These are phyloP conservation scores for Hipposideros larvatus DNA, from an alignment of 2,797 vertebrate genomes.

Conservation along the genomic window DNA sequence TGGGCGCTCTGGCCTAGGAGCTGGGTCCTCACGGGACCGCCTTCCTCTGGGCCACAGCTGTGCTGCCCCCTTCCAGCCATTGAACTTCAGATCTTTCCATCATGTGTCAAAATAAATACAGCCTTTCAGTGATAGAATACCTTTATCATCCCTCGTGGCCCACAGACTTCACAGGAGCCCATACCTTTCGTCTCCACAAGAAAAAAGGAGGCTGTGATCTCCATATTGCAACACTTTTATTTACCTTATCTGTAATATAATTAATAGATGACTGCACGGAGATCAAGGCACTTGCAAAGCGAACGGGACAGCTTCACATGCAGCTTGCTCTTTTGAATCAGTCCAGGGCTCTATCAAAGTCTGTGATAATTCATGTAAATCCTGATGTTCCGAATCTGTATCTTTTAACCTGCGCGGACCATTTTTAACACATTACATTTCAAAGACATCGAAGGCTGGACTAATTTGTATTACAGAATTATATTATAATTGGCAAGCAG, in stretches of 20 bases:
- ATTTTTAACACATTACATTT: constrained; percentile 87
- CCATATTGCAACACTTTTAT: constrained; percentile 88
- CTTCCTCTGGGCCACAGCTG: constrained; percentile 48
- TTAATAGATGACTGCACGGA: constrained; percentile 89
- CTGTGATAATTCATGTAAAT: constrained; percentile 91
- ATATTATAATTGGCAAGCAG: constrained; percentile 83
- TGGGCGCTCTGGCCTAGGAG: background rate
- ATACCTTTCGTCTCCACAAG: constrained; percentile 87
- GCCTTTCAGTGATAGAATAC: constrained; percentile 78
- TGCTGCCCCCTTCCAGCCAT: constrained; percentile 73
- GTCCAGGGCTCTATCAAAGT: constrained; percentile 90
- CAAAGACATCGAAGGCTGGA: constrained; percentile 86
- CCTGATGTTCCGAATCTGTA: constrained; percentile 87
- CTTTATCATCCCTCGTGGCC: constrained; percentile 82
- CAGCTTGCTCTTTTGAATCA: constrained; percentile 88
- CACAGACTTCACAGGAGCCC: constrained; percentile 85
- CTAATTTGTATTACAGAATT: constrained; percentile 89
- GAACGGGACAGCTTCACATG: constrained; percentile 86
- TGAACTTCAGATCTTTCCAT: constrained; percentile 84
- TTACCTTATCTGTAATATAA: constrained; percentile 91
- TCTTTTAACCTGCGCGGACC: constrained; percentile 89
- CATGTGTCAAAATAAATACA: constrained; percentile 85
- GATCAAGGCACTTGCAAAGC: constrained; percentile 91
- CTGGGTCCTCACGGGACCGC: background rate
- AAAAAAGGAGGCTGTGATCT: constrained; percentile 89